phyloP scores from a whole-genome alignment of 2,888 invertebrate species.

The Chirona hameri region DNA sequence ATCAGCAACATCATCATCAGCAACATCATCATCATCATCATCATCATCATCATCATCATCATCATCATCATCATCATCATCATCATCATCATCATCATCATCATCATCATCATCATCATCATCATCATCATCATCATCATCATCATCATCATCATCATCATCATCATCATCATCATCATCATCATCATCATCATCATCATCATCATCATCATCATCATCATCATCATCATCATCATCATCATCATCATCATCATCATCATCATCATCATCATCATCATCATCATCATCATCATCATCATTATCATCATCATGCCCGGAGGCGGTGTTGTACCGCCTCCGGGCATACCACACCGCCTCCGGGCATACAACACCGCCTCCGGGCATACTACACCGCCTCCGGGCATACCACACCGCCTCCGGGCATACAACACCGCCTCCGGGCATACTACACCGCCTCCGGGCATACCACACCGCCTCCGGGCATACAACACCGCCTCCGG shows the following conservation, averaged over 20 bases:
- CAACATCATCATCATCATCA: too few relatives aligned
- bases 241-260: conserved; percentile 22
- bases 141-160: conserved; percentile 22
- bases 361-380: too few relatives aligned
- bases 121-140: conserved; percentile 22
- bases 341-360: too few relatives aligned
- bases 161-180: conserved; percentile 22
- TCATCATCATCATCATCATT: conserved; percentile 11
- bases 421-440: too few relatives aligned
- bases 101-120: conserved; percentile 22
- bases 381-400: too few relatives aligned
- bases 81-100: conserved; percentile 22
- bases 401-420: too few relatives aligned
- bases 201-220: conserved; percentile 22
- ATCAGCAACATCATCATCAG: too few relatives aligned
- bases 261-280: conserved; percentile 22
- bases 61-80: conserved; percentile 22
- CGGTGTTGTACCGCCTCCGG: too few relatives aligned
- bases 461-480: too few relatives aligned
- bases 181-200: conserved; percentile 22
- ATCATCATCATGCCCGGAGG: background rate
- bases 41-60: conserved; percentile 22
- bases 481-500: too few relatives aligned
- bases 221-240: conserved; percentile 22
- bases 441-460: too few relatives aligned